phyloP scores from a whole-genome alignment of 2,888 invertebrate species.

The Lydus trimaculatus region DNA sequence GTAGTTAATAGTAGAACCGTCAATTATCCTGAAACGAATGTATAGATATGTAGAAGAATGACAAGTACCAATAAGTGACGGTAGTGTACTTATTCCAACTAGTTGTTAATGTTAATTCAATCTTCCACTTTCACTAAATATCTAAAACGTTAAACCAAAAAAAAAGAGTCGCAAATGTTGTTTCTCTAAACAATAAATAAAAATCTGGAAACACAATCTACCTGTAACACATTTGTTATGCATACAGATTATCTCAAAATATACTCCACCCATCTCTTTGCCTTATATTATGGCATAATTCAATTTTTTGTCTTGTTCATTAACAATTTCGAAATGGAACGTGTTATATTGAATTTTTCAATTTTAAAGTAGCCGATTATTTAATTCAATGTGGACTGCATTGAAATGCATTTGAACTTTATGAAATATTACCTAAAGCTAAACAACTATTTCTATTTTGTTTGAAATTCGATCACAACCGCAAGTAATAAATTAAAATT shows the following conservation, averaged over 20 bases:
- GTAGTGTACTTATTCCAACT: neutral
- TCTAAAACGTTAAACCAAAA: neutral
- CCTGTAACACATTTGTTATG: too few relatives aligned
- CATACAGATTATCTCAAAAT: too few relatives aligned
- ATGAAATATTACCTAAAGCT: neutral
- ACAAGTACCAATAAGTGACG: neutral
- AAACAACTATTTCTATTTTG: slow-evolving; percentile 4
- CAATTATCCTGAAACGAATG: neutral
- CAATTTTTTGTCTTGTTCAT: neutral
- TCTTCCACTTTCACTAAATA: neutral
- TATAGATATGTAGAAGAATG: too few relatives aligned
- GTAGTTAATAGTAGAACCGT: neutral
- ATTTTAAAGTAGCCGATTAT: too few relatives aligned
- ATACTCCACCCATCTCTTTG: neutral
- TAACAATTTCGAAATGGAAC: neutral
- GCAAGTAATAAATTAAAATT: neutral
- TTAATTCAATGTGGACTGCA: neutral
- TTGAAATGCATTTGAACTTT: slow-evolving; percentile 11
- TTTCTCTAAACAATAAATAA: too few relatives aligned
- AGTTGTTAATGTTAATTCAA: neutral
- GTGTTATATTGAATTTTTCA: too few relatives aligned
- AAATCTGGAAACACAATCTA: neutral
- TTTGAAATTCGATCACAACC: neutral
- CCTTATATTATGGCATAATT: neutral
- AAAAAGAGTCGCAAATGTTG: neutral